Percentiles rank a stretch among this genome's conserved stretches.
Evolutionary conservation across 2,888 invertebrate genomes (phyloP).

Genomic region (Pollenia griseotomentosa): DNA sequence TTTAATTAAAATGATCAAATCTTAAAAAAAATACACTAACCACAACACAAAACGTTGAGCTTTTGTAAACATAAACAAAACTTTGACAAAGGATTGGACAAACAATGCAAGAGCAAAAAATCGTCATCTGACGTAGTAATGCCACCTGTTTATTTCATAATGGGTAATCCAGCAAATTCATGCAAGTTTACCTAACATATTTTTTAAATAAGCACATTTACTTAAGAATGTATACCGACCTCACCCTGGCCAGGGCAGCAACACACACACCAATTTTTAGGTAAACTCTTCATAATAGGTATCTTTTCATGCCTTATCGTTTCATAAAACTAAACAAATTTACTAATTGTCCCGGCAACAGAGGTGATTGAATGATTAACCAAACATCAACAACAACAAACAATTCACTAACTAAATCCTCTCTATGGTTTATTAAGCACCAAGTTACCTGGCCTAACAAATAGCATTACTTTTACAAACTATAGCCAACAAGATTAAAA

Average conservation of each 20-base stretch:
- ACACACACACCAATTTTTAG: neutral
- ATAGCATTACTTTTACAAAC: neutral
- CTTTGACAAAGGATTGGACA: too few species aligned
- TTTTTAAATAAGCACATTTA: too few species aligned
- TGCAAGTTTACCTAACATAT: too few species aligned
- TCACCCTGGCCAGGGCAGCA: conserved; percentile 35
- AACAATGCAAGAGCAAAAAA: too few species aligned
- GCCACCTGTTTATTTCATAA: too few species aligned
- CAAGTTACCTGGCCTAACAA: conserved; percentile 6
- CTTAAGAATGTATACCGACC: conserved; percentile 17
- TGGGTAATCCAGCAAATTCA: too few species aligned
- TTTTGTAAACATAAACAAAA: too few species aligned
- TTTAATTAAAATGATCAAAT: too few species aligned
- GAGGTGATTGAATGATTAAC: conserved; percentile 28
- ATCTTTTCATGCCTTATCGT: neutral
- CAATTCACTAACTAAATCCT: neutral
- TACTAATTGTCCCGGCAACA: conserved; percentile 52
- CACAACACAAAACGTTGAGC: too few species aligned
- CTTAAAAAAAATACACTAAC: too few species aligned
- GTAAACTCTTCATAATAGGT: neutral
- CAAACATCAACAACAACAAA: conserved; percentile 5
- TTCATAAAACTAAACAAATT: conserved; percentile 49
- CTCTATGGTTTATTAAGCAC: conserved; percentile 47
- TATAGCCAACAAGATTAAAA: neutral
- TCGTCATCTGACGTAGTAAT: too few species aligned